phyloP scores from a whole-genome alignment of 2,797 vertebrate species.

The Acrossocheilus wenchowensis region DNA sequence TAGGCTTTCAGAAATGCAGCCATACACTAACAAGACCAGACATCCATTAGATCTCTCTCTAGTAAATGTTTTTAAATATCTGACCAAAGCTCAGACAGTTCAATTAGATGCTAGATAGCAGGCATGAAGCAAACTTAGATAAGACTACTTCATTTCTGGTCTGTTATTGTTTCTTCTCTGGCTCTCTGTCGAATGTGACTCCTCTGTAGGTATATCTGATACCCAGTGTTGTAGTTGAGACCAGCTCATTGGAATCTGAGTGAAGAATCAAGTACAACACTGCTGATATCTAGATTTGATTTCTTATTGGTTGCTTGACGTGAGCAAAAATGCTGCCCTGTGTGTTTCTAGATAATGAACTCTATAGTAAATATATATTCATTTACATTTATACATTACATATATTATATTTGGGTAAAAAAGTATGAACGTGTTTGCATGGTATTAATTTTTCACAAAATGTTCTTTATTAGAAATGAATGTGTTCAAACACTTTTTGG shows the following conservation, averaged over 20 bases:
- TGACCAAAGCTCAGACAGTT: not conserved
- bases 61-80: constrained; percentile 10
- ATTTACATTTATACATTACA: not conserved
- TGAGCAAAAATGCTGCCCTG: not conserved
- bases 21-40: constrained; percentile 23
- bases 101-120: constrained; percentile 27
- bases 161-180: not conserved
- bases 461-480: not conserved
- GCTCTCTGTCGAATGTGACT: not conserved
- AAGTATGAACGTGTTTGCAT: not conserved
- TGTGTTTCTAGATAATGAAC: not conserved
- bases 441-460: not conserved
- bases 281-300: too few relatives aligned
- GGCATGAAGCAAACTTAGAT: not conserved
- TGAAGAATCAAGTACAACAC: not conserved
- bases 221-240: not conserved
- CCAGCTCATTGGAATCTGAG: not conserved
- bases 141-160: not conserved
- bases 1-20: constrained; percentile 51
- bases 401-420: not conserved
- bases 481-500: not conserved
- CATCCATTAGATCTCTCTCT: constrained; percentile 12
- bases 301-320: too few relatives aligned
- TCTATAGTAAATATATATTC: not conserved
- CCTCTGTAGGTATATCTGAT: not conserved